Conservation (phyloP, 2,888 invertebrate genomes). For the Ischnus inquisitorius region DNA sequence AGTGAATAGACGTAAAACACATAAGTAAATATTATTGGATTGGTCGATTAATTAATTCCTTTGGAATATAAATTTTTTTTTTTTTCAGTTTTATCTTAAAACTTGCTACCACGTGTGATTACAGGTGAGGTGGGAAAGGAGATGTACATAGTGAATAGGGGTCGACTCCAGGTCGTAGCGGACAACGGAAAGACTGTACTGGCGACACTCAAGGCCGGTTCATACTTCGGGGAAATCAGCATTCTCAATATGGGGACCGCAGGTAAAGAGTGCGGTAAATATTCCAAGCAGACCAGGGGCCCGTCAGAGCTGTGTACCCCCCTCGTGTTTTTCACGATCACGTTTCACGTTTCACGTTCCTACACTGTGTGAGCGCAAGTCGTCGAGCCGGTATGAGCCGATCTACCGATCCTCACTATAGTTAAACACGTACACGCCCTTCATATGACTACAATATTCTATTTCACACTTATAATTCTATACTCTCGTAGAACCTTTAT, state of each 20-base stretch:
- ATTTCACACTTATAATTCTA: conserved; percentile 23
- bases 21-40: too few relatives aligned
- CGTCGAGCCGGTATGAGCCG: conserved; percentile 84
- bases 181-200: conserved; percentile 98
- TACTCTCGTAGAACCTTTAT: conserved; percentile 8
- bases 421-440: conserved; percentile 61
- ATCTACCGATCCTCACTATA: conserved; percentile 79
- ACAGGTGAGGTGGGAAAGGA: conserved; percentile 99
- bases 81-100: not conserved
- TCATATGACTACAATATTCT: conserved; percentile 35
- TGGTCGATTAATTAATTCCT: not conserved
- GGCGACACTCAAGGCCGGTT: conserved; percentile 98
- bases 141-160: conserved; percentile 99
- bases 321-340: conserved; percentile 78
- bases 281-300: conserved; percentile 87
- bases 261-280: conserved; percentile 98
- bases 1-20: too few relatives aligned
- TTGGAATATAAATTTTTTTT: too few relatives aligned
- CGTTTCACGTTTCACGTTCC: conserved; percentile 79
- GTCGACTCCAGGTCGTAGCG: conserved; percentile 97
- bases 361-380: conserved; percentile 79
- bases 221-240: conserved; percentile 99
- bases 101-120: conserved; percentile 69
- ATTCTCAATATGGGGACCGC: conserved; percentile 99
- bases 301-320: conserved; percentile 77